Base-by-base conservation (phyloP, 2,888 invertebrate genomes). In the Mechanitis messenoides region DNA sequence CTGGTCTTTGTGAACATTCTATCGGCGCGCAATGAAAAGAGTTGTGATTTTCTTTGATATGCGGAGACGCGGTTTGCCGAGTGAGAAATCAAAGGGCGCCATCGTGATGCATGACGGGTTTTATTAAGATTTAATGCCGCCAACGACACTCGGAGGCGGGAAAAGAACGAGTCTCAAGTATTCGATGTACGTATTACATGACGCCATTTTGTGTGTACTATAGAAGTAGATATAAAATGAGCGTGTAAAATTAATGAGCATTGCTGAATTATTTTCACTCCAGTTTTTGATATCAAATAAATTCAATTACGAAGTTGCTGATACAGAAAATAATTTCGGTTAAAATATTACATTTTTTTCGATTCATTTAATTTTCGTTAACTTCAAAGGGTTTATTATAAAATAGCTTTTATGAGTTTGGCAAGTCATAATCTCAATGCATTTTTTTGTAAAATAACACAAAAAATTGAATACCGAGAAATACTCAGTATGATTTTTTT, bases 71-170 rank as follows among this genome's bases (percentile, higher is more conserved):
- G 85, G 89, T 88, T 89, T 89, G 84, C 88, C 90, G 82, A 88
- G 81, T 89, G 89, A 89, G 83, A 87, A 89, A 90, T 90, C 90
- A 90, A 90, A 90, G 89, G 79, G 81, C 82, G 76, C 80, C 74
- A 80, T 80, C 79, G 81, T 79, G 81, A 86, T 85, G 89, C 89
- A 90, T 88, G 89, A 85, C 83, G 85, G 82, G 84, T 84, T 88
- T 87, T 88, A 90, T 90, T 89, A 89, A 89, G 88, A 89, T 89
- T 90, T 89, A 89, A 90, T 87, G 87, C 84, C 84, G 84, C 82
- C 83, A 87, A 85, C 88, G 86, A 88, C 89, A 90, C 88, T 87
- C 81, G 76, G 79, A 84, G 88, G 87, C 88, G 88, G 89, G 83
- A 88, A 89, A 87, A 88, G 88, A 86, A 87, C 88, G 85, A 83